Evolutionary conservation across 2,113 vertebrate species (phyloP).

Genomic region (Anhinga anhinga): DNA sequence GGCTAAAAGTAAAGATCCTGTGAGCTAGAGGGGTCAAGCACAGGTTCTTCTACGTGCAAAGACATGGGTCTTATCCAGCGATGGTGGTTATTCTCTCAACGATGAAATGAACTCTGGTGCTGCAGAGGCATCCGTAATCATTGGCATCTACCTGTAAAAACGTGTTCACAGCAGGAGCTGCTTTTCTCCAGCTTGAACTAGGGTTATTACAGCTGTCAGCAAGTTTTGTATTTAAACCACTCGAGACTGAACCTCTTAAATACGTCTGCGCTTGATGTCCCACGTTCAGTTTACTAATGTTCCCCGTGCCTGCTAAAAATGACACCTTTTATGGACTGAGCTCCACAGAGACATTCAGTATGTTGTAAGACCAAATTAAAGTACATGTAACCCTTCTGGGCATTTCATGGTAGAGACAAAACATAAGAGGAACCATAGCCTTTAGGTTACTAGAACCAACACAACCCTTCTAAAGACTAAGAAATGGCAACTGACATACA

Average conservation of each 20-base stretch:
- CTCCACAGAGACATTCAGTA: not conserved
- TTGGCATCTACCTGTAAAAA: not conserved
- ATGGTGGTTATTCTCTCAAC: not conserved
- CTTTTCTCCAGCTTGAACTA: not conserved
- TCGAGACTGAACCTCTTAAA: not conserved
- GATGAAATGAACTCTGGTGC: not conserved
- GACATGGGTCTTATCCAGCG: fast-evolving
- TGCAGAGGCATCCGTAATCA: not conserved
- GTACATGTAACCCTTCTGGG: not conserved
- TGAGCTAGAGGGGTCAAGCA: not conserved
- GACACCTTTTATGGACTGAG: not conserved
- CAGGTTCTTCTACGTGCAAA: not conserved
- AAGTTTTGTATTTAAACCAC: not conserved
- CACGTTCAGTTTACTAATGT: not conserved
- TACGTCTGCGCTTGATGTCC: not conserved
- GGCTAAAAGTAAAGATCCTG: not conserved
- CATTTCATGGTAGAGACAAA: not conserved
- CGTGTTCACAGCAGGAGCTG: not conserved
- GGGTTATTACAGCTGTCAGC: not conserved
- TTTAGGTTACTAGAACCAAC: not conserved
- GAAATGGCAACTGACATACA: not conserved
- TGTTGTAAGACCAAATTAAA: not conserved
- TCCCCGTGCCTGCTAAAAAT: not conserved
- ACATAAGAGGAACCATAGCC: not conserved
- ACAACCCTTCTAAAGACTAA: not conserved